phyloP scores from a whole-genome alignment of 2,797 vertebrate genomes.

The Podarcis siculus region DNA sequence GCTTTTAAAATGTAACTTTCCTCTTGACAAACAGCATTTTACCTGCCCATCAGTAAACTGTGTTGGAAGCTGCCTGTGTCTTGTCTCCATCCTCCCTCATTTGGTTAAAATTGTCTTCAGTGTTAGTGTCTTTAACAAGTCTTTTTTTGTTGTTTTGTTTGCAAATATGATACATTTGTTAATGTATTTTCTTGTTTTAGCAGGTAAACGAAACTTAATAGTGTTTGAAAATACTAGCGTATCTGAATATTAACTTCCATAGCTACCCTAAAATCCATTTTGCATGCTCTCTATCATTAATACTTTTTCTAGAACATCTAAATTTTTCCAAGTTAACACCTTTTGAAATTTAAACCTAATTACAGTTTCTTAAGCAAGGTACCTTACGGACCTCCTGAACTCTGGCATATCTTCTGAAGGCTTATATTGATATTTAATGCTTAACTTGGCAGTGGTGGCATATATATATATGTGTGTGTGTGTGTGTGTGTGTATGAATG shows the following conservation, averaged over 20 bases:
- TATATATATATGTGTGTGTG: too few relatives aligned
- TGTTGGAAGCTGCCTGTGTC: conserved; percentile 47
- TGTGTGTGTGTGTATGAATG: too few relatives aligned
- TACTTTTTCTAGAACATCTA: conserved; percentile 62
- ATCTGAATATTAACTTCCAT: conserved; percentile 77
- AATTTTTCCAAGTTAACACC: conserved; percentile 73
- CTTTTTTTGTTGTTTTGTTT: conserved; percentile 57
- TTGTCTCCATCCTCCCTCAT: conserved; percentile 57
- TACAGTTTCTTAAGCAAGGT: conserved; percentile 67
- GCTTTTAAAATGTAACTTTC: conserved; percentile 6
- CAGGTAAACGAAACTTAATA: conserved; percentile 89
- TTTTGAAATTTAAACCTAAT: conserved; percentile 81
- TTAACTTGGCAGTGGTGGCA: conserved; percentile 85
- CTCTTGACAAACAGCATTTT: conserved; percentile 8
- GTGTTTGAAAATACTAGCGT: conserved; percentile 71
- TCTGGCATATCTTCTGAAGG: conserved; percentile 73
- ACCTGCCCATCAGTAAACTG: not conserved
- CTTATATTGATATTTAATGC: conserved; percentile 67
- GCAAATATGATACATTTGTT: conserved; percentile 80
- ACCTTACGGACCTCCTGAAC: conserved; percentile 68
- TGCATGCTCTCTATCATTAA: conserved; percentile 83
- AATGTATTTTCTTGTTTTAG: conserved; percentile 91
- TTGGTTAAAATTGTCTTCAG: conserved; percentile 73
- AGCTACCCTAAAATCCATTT: conserved; percentile 73
- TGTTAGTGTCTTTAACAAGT: conserved; percentile 76